These are phyloP conservation scores for Tinea pellionella DNA, from an alignment of 2,888 invertebrate species.

Conservation along the genomic window DNA sequence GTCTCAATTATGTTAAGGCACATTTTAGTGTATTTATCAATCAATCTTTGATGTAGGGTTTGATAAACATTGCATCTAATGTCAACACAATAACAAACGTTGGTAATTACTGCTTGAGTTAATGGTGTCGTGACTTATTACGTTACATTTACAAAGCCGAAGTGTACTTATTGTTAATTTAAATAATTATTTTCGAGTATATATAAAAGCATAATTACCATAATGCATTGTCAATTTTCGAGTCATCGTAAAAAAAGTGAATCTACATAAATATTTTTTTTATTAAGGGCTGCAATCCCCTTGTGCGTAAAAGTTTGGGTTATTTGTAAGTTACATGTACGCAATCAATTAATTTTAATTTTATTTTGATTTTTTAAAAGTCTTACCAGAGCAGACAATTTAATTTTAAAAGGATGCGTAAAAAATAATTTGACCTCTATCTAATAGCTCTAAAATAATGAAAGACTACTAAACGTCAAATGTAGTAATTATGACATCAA, in stretches of 20 bases:
- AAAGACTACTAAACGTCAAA: too few species aligned
- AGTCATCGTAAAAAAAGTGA: neutral
- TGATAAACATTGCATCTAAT: constrained; percentile 36
- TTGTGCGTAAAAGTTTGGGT: too few species aligned
- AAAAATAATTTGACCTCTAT: too few species aligned
- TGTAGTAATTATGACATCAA: neutral
- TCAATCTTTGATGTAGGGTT: constrained; percentile 53
- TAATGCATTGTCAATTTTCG: neutral
- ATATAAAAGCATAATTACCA: neutral
- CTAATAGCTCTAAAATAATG: too few species aligned
- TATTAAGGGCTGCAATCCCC: neutral
- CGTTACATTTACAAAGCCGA: neutral
- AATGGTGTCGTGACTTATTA: constrained; percentile 2
- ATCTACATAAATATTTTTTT: neutral
- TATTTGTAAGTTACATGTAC: too few species aligned
- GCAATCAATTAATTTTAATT: too few species aligned
- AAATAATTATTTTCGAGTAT: neutral
- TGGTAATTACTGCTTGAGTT: neutral
- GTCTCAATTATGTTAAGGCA: constrained; percentile 39
- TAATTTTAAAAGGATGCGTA: too few species aligned
- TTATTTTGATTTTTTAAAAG: too few species aligned
- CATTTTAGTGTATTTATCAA: constrained; percentile 65
- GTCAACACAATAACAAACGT: neutral
- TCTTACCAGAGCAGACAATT: too few species aligned
- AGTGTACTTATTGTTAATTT: neutral